A percentile compares a stretch with the other conserved stretches of the same genome.
Evolutionary conservation across 2,797 vertebrate species (phyloP).

Genomic region (Alcedo quadribrachys): DNA sequence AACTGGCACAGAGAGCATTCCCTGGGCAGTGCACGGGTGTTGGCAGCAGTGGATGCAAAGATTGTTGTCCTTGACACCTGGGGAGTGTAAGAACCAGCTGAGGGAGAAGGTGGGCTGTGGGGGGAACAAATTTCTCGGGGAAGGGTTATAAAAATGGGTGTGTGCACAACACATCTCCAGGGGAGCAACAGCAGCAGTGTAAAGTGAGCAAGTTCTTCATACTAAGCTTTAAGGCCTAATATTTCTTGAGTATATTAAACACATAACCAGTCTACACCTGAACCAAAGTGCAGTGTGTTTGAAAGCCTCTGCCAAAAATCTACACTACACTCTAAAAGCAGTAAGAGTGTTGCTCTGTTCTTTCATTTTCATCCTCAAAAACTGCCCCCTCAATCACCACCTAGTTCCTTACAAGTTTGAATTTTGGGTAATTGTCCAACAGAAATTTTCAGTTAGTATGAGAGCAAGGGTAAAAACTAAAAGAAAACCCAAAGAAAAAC

Average conservation of each 20-base stretch:
- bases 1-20: neutral
- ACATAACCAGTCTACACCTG: conserved; percentile 13
- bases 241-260: conserved; percentile 8
- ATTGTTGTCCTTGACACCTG: neutral
- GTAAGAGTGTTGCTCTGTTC: conserved; percentile 27
- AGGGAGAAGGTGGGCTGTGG: neutral
- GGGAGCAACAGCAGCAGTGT: conserved; percentile 8
- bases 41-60: neutral
- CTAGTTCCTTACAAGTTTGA: neutral
- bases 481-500: neutral
- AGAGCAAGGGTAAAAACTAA: conserved; percentile 27
- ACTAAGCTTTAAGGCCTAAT: conserved; percentile 52
- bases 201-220: conserved; percentile 19
- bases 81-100: neutral
- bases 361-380: conserved; percentile 36
- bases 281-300: conserved; percentile 14
- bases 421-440: neutral
- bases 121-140: neutral
- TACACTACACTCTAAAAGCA: conserved; percentile 46
- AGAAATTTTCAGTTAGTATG: neutral
- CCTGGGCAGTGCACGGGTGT: neutral
- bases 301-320: conserved; percentile 54
- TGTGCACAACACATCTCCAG: neutral
- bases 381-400: conserved; percentile 4
- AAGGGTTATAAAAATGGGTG: neutral